Percentiles rank a stretch among this genome's conserved stretches.
Conservation (phyloP, 2,113 vertebrate species). For the Cardinalis cardinalis region DNA sequence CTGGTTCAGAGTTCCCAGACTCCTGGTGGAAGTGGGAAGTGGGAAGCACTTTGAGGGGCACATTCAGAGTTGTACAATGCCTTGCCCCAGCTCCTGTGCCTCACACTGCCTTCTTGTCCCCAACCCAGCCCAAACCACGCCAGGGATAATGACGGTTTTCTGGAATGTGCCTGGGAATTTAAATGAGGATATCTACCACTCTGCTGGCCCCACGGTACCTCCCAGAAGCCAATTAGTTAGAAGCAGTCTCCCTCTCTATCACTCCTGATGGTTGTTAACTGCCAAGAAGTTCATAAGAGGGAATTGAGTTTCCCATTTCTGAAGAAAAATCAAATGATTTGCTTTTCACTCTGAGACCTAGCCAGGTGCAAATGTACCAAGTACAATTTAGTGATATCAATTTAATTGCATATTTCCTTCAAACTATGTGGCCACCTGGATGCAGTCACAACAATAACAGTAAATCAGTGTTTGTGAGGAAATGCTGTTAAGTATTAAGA, state of each 20-base stretch:
- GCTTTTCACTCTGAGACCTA: background rate
- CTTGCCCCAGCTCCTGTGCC: background rate
- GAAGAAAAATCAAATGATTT: conserved; percentile 43
- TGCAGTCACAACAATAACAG: conserved; percentile 34
- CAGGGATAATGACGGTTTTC: background rate
- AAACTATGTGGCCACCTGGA: conserved; percentile 59
- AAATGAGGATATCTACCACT: background rate
- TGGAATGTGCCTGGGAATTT: background rate
- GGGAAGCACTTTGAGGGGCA: background rate
- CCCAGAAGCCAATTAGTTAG: background rate
- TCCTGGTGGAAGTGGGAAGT: background rate
- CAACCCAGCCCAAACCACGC: rapidly evolving
- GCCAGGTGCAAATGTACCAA: conserved; percentile 30
- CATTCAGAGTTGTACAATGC: background rate
- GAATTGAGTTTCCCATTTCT: conserved; percentile 17
- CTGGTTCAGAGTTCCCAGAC: rapidly evolving
- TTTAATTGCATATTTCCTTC: conserved; percentile 58
- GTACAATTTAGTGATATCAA: conserved; percentile 34
- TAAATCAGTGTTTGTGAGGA: conserved; percentile 55
- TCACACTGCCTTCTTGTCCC: rapidly evolving
- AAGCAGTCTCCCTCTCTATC: background rate
- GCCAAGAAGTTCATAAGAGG: background rate
- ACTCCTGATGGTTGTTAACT: background rate
- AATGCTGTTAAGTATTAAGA: conserved; percentile 67
- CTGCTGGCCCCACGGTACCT: background rate